phyloP scores from a whole-genome alignment of 2,113 vertebrate species.

The Cromileptes altivelis region DNA sequence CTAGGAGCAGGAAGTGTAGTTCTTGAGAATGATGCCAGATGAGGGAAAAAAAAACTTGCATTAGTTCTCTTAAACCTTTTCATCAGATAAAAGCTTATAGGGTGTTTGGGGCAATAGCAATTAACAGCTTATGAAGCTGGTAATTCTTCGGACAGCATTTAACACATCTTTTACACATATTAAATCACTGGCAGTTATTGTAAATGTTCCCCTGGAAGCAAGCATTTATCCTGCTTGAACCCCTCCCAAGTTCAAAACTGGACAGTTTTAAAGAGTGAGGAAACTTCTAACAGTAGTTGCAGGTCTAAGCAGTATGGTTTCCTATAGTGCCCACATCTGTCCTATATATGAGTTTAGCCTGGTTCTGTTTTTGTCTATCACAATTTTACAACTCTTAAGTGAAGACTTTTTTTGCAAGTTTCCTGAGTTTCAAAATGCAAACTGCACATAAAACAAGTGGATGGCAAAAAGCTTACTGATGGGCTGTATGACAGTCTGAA shows the following conservation, averaged over 20 bases:
- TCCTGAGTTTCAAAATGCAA: neutral
- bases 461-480: neutral
- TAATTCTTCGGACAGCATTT: constrained; percentile 43
- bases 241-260: constrained; percentile 28
- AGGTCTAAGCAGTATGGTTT: neutral
- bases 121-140: constrained; percentile 56
- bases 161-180: constrained; percentile 31
- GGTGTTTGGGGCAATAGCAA: constrained; percentile 55
- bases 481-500: neutral
- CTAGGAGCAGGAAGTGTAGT: constrained; percentile 57
- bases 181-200: constrained; percentile 47
- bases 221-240: constrained; percentile 34
- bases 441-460: neutral
- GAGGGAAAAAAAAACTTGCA: constrained; percentile 28
- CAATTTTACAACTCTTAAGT: neutral
- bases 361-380: neutral
- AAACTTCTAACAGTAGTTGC: neutral
- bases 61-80: constrained; percentile 54
- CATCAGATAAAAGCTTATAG: constrained; percentile 65
- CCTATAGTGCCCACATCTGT: neutral
- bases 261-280: constrained; percentile 13
- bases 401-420: neutral
- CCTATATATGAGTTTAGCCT: neutral
- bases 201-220: constrained; percentile 27
- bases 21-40: constrained; percentile 42